Evolutionary conservation across 1,140 invertebrate genomes (phyloP).

Genomic region (Tenebrio molitor): DNA sequence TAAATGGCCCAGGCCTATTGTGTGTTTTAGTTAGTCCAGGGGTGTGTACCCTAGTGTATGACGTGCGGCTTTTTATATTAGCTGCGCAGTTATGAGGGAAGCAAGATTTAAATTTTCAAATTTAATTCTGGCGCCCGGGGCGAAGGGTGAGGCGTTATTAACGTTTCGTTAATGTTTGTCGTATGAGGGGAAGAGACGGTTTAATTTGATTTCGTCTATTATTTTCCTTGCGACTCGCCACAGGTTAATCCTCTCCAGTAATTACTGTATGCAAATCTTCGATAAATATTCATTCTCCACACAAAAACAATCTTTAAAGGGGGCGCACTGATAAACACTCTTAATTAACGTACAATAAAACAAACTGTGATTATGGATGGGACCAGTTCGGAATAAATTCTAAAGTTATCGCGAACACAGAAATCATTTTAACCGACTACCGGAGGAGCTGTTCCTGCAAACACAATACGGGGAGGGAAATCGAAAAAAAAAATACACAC

Average conservation of each 20-base stretch:
- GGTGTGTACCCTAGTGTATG: constrained; percentile 52
- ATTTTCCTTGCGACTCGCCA: neutral
- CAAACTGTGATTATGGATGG: constrained; percentile 47
- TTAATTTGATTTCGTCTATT: constrained; percentile 21
- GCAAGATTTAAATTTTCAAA: constrained; percentile 49
- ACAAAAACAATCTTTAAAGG: constrained; percentile 48
- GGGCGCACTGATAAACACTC: constrained; percentile 49
- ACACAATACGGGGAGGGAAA: constrained; percentile 13
- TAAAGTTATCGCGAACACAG: constrained; percentile 48
- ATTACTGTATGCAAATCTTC: constrained; percentile 39
- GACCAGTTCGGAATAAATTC: constrained; percentile 52
- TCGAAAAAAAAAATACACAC: constrained; percentile 24
- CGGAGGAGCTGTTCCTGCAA: constrained; percentile 1
- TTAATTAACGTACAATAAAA: constrained; percentile 54
- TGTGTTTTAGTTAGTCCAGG: constrained; percentile 54
- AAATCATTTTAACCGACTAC: constrained; percentile 49
- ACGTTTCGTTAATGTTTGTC: constrained; percentile 15
- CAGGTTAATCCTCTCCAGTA: constrained; percentile 16
- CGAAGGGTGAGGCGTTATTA: constrained; percentile 12
- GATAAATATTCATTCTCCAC: constrained; percentile 53
- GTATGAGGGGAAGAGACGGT: neutral
- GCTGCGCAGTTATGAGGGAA: constrained; percentile 34
- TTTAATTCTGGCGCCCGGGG: constrained; percentile 46
- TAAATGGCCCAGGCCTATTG: constrained; percentile 54
- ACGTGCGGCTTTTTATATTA: constrained; percentile 48